Base-by-base conservation (phyloP, 2,797 vertebrate species). In the Calcarius lapponicus region DNA sequence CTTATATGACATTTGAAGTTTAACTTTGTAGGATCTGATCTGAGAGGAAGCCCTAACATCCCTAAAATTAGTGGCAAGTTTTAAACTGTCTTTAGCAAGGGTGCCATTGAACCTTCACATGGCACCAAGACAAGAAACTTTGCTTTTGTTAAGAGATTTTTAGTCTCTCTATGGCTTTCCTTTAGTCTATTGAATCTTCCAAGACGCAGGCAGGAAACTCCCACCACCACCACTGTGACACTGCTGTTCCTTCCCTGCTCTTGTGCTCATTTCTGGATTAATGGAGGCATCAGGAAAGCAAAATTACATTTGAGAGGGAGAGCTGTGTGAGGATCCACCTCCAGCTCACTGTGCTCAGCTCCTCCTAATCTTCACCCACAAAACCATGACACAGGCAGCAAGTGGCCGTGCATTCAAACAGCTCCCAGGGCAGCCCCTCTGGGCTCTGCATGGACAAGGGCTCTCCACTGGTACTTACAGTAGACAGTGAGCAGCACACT, bases 401-500 rank as follows among this genome's bases (percentile, higher is more conserved):
- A 57, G 20, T 17, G 42, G 29, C 38, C 3, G 2, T 14, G n/a
- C 51, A 61, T 38, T 58, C 58, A 47, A 8, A n/a, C 1, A 1
- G 53, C 13, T 61, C 53, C 79, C 80, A 58, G 43, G 13, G 45
- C 57, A 90, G 28, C n/a, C 58, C 31, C 72, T 71, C 47, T 4
- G 28, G 60, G 9, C 43, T 70, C 54, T 42, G 3, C 4, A 26
- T 0, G 4, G 34, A 20, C 22, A 22, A 71, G 34, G 6, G 24
- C 45, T 87, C 53, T 75, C 51, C 26, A 7, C 13, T 17, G 19
- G 79, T 96, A 98, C 99, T 98, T 98, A 99, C 99, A 99, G 96
- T 99, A 98, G 47, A 99, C 99, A 1, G 98, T 98, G 94, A 99
- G 98, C 93, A 99, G 98, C 71, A 99, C 98, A 17, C 99, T 99